Conservation (phyloP, 2,113 vertebrate genomes). For the Isurus oxyrinchus region DNA sequence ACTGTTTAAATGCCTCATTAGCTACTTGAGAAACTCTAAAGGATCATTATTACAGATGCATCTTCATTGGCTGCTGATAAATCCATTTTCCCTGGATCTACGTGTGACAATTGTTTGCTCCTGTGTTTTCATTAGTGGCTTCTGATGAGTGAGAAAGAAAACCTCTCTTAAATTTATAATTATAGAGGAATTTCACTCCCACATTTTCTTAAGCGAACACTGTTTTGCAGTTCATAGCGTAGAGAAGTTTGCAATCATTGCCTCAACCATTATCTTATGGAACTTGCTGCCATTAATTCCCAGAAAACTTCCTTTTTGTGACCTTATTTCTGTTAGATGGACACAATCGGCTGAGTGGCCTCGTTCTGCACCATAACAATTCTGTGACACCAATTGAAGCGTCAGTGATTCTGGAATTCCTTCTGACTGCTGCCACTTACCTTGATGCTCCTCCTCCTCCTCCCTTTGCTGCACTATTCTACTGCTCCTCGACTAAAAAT, state of each 20-base stretch:
- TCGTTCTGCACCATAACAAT: too few relatives aligned
- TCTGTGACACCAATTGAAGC: background rate
- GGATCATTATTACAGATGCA: background rate
- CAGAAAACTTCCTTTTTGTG: background rate
- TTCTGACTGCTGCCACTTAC: background rate
- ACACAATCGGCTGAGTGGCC: too few relatives aligned
- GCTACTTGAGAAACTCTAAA: background rate
- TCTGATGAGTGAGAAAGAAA: background rate
- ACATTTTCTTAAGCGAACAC: background rate
- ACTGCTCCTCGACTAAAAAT: background rate
- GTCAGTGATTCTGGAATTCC: background rate
- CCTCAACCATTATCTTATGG: background rate
- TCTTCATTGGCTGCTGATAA: background rate
- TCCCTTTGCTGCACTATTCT: background rate
- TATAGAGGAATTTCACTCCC: background rate
- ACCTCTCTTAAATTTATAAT: background rate
- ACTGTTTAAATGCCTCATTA: background rate
- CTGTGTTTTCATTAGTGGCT: background rate
- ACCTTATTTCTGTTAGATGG: background rate
- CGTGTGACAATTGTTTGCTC: background rate
- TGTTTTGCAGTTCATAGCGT: background rate
- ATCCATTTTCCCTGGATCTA: background rate
- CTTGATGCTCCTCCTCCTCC: background rate
- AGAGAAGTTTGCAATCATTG: background rate
- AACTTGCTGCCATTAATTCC: background rate